A percentile compares a stretch with the other conserved stretches of the same genome.
phyloP scores from a whole-genome alignment of 92 coral and sea anemone species.

The Nematostella vectensis region DNA sequence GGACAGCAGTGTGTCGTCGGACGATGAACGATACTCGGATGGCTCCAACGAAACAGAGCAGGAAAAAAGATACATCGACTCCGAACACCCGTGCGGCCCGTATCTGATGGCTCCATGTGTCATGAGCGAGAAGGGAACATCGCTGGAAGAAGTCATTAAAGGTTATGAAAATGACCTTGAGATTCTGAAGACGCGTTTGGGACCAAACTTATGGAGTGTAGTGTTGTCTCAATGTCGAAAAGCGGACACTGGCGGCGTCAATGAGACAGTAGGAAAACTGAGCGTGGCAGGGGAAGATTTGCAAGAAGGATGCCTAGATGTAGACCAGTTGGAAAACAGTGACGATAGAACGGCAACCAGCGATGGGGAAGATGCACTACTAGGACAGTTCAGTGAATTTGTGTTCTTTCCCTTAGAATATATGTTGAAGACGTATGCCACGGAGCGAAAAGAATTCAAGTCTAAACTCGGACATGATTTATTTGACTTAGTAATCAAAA shows the following conservation, averaged over 20 bases:
- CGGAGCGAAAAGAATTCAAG: background rate
- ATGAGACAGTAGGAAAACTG: too few relatives aligned
- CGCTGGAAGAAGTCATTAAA: conserved; percentile 42
- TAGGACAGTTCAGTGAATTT: too few relatives aligned
- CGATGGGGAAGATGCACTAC: too few relatives aligned
- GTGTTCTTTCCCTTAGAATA: too few relatives aligned
- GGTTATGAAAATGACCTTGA: conserved; percentile 38
- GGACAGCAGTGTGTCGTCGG: background rate
- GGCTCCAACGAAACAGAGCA: background rate
- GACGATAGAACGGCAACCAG: too few relatives aligned
- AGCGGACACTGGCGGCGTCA: too few relatives aligned
- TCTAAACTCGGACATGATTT: background rate
- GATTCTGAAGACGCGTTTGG: conserved; percentile 11
- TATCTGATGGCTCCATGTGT: conserved; percentile 17
- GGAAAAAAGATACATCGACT: background rate
- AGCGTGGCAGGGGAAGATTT: too few relatives aligned
- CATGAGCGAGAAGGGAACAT: conserved; percentile 26
- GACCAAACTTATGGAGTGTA: conserved; percentile 3
- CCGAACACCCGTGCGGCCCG: background rate
- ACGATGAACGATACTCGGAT: background rate
- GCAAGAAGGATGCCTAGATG: too few relatives aligned
- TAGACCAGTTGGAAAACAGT: too few relatives aligned
- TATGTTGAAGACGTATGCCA: background rate
- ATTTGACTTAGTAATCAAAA: too few relatives aligned
- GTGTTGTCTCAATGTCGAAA: background rate